Evolutionary conservation across 2,888 invertebrate species (phyloP).

Genomic region (Protophormia terraenovae): DNA sequence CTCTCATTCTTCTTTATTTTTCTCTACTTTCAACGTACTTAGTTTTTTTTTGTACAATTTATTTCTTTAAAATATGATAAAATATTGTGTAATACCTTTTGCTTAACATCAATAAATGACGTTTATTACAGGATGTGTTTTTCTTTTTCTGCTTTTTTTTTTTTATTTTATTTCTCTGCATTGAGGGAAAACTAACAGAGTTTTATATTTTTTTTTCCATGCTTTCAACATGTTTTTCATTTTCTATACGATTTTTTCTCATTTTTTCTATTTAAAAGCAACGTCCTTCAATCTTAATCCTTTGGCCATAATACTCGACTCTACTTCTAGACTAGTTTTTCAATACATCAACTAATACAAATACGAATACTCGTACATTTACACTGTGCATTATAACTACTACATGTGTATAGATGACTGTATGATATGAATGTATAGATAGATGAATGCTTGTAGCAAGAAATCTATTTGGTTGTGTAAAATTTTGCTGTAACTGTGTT

Average conservation of each 20-base stretch:
- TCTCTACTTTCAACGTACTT: neutral
- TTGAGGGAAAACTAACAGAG: neutral
- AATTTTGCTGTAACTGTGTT: conserved; percentile 8
- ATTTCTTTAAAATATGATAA: conserved; percentile 39
- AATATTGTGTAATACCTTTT: conserved; percentile 53
- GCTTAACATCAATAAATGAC: conserved; percentile 62
- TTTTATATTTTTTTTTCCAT: neutral
- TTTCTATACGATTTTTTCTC: neutral
- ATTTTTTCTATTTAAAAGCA: neutral
- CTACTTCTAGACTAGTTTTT: conserved; percentile 10
- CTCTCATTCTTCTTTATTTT: neutral
- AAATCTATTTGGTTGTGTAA: neutral
- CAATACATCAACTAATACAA: neutral
- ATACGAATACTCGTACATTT: neutral
- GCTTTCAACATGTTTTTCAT: conserved; percentile 20
- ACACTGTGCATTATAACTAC: neutral
- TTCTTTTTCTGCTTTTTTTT: neutral
- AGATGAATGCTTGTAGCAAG: neutral
- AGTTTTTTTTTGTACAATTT: neutral
- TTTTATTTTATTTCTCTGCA: neutral
- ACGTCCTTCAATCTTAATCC: conserved; percentile 54
- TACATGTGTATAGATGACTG: neutral
- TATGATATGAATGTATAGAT: too few relatives aligned
- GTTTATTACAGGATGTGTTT: conserved; percentile 47
- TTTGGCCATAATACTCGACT: conserved; percentile 37